Conservation (phyloP, 2,113 vertebrate genomes). For the Heteronetta atricapilla region DNA sequence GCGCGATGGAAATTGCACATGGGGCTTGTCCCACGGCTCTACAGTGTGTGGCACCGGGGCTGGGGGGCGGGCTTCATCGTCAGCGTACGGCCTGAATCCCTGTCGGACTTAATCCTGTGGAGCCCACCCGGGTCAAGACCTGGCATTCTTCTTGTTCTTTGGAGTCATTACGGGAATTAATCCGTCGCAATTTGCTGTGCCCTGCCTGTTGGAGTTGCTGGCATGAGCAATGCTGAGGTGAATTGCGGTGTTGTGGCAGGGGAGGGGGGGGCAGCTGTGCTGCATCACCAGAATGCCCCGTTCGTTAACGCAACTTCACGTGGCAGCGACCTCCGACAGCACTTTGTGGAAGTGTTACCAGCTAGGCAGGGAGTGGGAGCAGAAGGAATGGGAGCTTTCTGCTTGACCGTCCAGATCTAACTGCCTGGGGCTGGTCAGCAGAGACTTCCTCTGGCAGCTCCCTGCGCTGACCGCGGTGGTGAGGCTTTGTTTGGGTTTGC, state of each 20-base stretch:
- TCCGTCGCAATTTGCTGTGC: not conserved
- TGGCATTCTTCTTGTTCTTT: slow-evolving; percentile 59
- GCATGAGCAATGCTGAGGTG: not conserved
- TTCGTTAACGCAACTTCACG: not conserved
- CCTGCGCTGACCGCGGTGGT: not conserved
- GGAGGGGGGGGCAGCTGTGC: not conserved
- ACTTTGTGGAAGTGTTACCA: not conserved
- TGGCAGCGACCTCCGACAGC: not conserved
- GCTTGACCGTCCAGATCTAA: not conserved
- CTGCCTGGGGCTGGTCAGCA: not conserved
- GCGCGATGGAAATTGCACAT: slow-evolving; percentile 71
- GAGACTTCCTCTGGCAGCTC: not conserved
- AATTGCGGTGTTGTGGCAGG: not conserved
- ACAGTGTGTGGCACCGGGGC: slow-evolving; percentile 52
- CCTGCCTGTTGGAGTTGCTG: not conserved
- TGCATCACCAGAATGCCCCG: not conserved
- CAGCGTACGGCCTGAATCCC: slow-evolving; percentile 29
- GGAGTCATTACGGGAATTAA: slow-evolving; percentile 4
- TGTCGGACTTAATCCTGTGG: slow-evolving; percentile 49
- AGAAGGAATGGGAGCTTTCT: slow-evolving; percentile 20
- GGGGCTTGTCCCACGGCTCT: slow-evolving; percentile 68
- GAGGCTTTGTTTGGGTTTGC: not conserved
- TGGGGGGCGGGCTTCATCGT: slow-evolving; percentile 64
- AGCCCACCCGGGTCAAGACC: slow-evolving; percentile 62
- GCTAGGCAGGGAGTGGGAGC: not conserved